Percentiles rank a stretch among this genome's conserved stretches.
These are phyloP conservation scores for Dryas iulia DNA, from an alignment of 1,140 invertebrate species.

Conservation along the genomic window DNA sequence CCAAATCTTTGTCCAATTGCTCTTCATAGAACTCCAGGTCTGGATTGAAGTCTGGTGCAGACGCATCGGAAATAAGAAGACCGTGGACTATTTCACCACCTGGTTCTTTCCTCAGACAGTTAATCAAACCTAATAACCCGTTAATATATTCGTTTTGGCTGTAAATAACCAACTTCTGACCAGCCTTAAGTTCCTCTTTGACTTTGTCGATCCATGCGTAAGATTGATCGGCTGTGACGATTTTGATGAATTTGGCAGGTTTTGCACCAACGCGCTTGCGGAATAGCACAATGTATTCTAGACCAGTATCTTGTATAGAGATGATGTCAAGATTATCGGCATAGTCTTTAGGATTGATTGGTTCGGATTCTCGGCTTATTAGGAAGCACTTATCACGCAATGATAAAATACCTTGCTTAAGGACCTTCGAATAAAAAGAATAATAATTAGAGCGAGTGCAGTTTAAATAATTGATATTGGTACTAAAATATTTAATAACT, in stretches of 20 bases:
- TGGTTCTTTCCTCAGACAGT: constrained; percentile 86
- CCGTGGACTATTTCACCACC: constrained; percentile 83
- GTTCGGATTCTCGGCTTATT: constrained; percentile 74
- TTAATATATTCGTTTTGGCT: constrained; percentile 83
- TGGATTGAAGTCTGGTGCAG: constrained; percentile 84
- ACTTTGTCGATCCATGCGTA: constrained; percentile 73
- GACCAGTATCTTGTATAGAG: constrained; percentile 62
- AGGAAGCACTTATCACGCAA: constrained; percentile 77
- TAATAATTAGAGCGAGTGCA: neutral
- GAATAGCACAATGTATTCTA: constrained; percentile 72
- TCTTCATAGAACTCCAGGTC: constrained; percentile 83
- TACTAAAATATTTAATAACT: neutral
- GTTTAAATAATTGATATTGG: too few relatives aligned
- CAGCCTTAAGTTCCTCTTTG: constrained; percentile 81
- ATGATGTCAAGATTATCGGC: constrained; percentile 67
- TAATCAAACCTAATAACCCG: constrained; percentile 92
- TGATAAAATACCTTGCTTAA: constrained; percentile 59
- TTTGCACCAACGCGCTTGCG: constrained; percentile 64
- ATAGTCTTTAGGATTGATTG: constrained; percentile 50
- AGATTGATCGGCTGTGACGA: constrained; percentile 50
- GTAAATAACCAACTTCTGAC: constrained; percentile 81
- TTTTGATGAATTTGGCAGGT: constrained; percentile 68
- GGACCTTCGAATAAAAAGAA: constrained; percentile 45
- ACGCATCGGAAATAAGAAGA: constrained; percentile 83
- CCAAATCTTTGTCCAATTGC: constrained; percentile 86